These are phyloP conservation scores for Mamestra configurata DNA, from an alignment of 1,140 invertebrate genomes.

Conservation along the genomic window DNA sequence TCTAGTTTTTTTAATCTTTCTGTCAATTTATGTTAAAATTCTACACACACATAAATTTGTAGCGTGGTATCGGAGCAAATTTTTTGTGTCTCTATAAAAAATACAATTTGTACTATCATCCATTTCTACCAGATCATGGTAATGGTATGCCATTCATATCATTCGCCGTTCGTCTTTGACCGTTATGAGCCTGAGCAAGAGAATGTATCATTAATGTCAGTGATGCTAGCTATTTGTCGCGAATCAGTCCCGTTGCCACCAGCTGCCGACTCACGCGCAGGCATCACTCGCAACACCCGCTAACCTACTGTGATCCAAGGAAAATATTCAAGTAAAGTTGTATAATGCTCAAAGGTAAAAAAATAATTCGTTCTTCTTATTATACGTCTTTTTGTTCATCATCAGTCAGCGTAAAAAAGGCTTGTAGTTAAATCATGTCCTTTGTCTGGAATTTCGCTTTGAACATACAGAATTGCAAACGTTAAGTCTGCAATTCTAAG, in stretches of 20 bases:
- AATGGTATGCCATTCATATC: slow-evolving; percentile 30
- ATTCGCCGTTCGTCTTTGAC: slow-evolving; percentile 18
- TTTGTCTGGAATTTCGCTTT: too few species aligned
- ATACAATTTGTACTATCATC: neutral
- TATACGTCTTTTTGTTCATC: too few species aligned
- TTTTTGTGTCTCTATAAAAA: too few species aligned
- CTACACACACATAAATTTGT: too few species aligned
- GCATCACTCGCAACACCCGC: slow-evolving; percentile 22
- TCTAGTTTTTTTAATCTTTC: neutral
- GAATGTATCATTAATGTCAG: slow-evolving; percentile 45
- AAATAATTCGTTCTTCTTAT: too few species aligned
- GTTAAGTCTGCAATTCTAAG: neutral
- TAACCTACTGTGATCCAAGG: neutral
- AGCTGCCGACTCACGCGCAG: slow-evolving; percentile 20
- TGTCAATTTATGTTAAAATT: neutral
- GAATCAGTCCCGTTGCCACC: slow-evolving; percentile 40
- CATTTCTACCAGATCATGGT: neutral
- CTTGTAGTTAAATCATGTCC: too few species aligned
- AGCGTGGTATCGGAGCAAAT: too few species aligned
- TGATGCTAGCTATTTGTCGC: slow-evolving; percentile 47
- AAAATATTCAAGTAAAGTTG: neutral
- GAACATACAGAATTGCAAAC: neutral
- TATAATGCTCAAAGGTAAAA: neutral
- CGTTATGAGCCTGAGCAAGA: slow-evolving; percentile 19
- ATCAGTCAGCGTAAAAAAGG: too few species aligned